Base-by-base conservation (phyloP, 2,113 vertebrate species). In the Scytalopus superciliaris region DNA sequence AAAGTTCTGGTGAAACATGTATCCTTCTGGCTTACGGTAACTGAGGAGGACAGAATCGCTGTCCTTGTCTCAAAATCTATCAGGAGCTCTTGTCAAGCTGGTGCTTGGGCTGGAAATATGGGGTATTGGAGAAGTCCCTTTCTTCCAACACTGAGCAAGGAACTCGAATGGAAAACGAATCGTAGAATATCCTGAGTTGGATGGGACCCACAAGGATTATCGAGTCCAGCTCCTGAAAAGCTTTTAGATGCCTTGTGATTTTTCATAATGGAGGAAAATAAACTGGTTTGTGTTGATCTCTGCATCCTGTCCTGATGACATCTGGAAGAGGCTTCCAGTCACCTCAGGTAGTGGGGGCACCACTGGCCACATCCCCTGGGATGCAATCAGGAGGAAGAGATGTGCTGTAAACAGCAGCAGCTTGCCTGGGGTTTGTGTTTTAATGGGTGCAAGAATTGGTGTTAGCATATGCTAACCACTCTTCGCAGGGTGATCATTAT, bases 391-490 rank as follows among this genome's bases (percentile, higher is more conserved):
- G 84, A 19, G 27, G 76, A n/a, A 53, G 84, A 23, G 87, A 94
- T 28, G 83, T 23, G 90, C 39, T 40, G 52, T 30, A 31, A 73
- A 86, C 93, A 86, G 94, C 69, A 92, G 56, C 78, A 60, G 68
- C 81, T 79, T 84, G 92, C 37, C 3, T n/a, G 42, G 16, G 67
- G 18, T 70, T 75, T 90, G 96, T 74, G 42, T 70, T 86, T 92
- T 87, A 66, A 95, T 27, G 35, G 92, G 90, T 96, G 96, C 91
- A 74, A 89, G 85, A 66, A 59, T 27, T 10, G 35, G 19, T 59
- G 68, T 96, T 96, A 96, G 86, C 88, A 74, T 69, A 95, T 95
- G 94, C 91, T 96, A 97, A 98, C 97, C 89, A 35, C 91, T 93
- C 73, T 73, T 93, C 19, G 87, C 93, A 91, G 88, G 94, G 84